Evolutionary conservation across 2,113 vertebrate genomes (phyloP), one percentile per base, ranked within the genome.

Genomic region (Serinus canaria): DNA sequence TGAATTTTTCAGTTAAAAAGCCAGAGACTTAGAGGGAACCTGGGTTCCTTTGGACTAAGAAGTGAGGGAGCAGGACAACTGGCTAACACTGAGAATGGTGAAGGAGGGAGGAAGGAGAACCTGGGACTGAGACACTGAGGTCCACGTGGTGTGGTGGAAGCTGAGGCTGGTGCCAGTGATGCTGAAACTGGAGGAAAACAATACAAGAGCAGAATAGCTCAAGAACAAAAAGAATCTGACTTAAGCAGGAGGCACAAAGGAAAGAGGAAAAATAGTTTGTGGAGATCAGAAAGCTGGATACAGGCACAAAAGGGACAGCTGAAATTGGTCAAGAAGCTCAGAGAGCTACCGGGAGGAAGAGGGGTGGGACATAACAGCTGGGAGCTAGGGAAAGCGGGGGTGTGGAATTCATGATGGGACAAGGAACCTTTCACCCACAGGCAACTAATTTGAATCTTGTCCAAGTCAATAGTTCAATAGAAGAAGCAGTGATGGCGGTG

Each of bases 371-470:
- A 55, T 52, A 78, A 89, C 62, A 82, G 66, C 69, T 69, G 74
- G 41, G 69, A 84, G 62, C 70, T 33, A 82, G 23, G 52, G 77
- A 63, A 83, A 84, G 53, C 4, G 2, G 28, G 30, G 94, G 5
- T 2, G 0, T 92, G 80, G 92, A 92, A 94, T 96, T 83, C 70
- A 44, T 56, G 80, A 81, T 1, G 5, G 56, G 41, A 75, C 52
- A 56, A 68, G 58, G 58, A 87, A 95, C 94, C 94, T 95, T 95
- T 96, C 83, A 94, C 94, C 87, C 58, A 0, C 3, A 97, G 95
- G 96, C 95, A 95, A 91, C 77, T 91, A 30, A 21, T 79, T 78
- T 97, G 95, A 87, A 73, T 82, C 23, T 58, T 12, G 2, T 92
- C 93, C 94, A 95, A 94, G 49, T 50, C 77, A 76, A 64, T 30